A percentile compares a stretch with the other conserved stretches of the same genome.
phyloP scores from a whole-genome alignment of 2,888 invertebrate genomes.

The Lasioglossum oenotherae region DNA sequence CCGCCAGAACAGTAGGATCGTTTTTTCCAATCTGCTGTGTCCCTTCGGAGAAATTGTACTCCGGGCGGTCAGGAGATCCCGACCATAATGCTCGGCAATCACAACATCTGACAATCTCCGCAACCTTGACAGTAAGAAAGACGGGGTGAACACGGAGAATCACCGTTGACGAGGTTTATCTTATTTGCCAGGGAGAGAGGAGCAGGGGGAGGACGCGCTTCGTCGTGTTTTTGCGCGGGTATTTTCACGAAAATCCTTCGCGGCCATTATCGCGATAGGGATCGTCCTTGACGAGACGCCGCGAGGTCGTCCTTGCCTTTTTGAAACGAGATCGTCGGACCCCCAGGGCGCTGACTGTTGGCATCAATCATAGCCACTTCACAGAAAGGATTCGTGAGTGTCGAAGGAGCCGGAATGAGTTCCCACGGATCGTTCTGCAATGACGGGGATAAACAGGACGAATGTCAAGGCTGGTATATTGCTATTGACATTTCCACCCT shows the following conservation, averaged over 20 bases:
- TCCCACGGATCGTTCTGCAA: slow-evolving; percentile 48
- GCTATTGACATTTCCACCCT: slow-evolving; percentile 7
- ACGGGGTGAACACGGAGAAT: slow-evolving; percentile 44
- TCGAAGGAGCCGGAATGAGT: slow-evolving; percentile 39
- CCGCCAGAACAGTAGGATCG: background rate
- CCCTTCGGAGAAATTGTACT: slow-evolving; percentile 42
- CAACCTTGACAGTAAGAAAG: slow-evolving; percentile 61
- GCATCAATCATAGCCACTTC: slow-evolving; percentile 53
- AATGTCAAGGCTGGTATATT: slow-evolving; percentile 49
- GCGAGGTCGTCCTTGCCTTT: slow-evolving; percentile 50
- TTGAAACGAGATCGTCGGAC: slow-evolving; percentile 57
- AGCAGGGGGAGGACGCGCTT: background rate
- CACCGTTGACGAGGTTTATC: slow-evolving; percentile 55
- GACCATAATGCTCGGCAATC: slow-evolving; percentile 46
- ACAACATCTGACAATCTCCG: slow-evolving; percentile 25
- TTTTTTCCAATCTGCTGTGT: slow-evolving; percentile 31
- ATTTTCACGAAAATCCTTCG: slow-evolving; percentile 54
- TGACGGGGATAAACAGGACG: slow-evolving; percentile 18
- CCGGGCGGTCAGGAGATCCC: slow-evolving; percentile 32
- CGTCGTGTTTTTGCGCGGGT: background rate
- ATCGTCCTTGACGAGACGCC: slow-evolving; percentile 60
- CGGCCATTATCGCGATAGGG: slow-evolving; percentile 50
- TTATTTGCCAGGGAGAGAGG: slow-evolving; percentile 38
- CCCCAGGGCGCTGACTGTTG: slow-evolving; percentile 59
- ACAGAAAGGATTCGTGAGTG: slow-evolving; percentile 13